phyloP scores from a whole-genome alignment of 2,113 vertebrate genomes.

The Syngnathoides biaculeatus region DNA sequence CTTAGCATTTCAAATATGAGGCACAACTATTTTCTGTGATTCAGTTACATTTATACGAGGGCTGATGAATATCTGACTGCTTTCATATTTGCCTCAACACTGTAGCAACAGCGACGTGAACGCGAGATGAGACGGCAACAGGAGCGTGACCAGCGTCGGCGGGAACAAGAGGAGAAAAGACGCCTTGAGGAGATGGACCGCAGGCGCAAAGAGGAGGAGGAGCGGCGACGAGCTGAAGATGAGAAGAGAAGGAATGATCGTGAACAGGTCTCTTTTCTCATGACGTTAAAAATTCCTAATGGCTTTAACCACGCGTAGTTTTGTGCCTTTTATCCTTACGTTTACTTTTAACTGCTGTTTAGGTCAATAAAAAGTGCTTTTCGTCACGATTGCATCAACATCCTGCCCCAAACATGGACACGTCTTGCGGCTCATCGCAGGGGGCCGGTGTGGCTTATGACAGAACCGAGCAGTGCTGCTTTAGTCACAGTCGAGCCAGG shows the following conservation, averaged over 20 bases:
- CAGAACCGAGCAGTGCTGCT: too few relatives aligned
- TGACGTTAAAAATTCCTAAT: not conserved
- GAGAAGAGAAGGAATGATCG: conserved; percentile 94
- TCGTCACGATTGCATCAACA: not conserved
- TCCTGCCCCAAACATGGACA: too few relatives aligned
- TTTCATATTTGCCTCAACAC: not conserved
- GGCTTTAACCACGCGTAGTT: not conserved
- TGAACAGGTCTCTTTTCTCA: conserved; percentile 81
- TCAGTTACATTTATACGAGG: not conserved
- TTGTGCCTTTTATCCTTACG: not conserved
- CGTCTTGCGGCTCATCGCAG: too few relatives aligned
- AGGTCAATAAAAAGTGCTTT: not conserved
- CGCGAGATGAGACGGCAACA: conserved; percentile 95
- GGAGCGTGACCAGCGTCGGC: conserved; percentile 90
- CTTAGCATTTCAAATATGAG: too few relatives aligned
- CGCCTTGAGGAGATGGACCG: conserved; percentile 91
- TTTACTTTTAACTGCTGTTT: not conserved
- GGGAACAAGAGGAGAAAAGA: conserved; percentile 94
- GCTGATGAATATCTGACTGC: not conserved
- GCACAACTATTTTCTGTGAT: too few relatives aligned
- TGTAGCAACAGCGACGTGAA: conserved; percentile 94
- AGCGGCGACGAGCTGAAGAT: conserved; percentile 89
- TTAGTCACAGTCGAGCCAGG: too few relatives aligned
- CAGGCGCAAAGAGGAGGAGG: conserved; percentile 94
- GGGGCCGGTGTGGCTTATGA: too few relatives aligned